These are phyloP conservation scores for Arizona elegans DNA, from an alignment of 2,113 vertebrate species.

Conservation along the genomic window DNA sequence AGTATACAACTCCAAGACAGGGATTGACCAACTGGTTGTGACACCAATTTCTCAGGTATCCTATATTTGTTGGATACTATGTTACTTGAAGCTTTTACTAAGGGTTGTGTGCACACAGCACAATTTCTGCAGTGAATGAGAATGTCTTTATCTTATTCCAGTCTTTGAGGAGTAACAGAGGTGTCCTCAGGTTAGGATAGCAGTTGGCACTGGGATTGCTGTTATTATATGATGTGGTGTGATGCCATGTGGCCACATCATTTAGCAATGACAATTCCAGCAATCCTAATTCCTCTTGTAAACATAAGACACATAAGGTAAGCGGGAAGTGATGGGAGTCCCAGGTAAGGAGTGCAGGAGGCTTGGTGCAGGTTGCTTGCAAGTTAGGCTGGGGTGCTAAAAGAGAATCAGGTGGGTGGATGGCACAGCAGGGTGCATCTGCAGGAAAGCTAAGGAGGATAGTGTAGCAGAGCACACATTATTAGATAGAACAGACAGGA, in stretches of 20 bases:
- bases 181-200: not conserved
- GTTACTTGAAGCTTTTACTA: not conserved
- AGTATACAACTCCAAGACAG: constrained; percentile 98
- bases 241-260: not conserved
- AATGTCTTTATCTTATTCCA: not conserved
- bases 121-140: not conserved
- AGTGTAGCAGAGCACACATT: not conserved
- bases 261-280: not conserved
- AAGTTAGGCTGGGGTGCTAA: not conserved
- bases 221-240: not conserved
- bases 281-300: not conserved
- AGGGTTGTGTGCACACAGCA: not conserved
- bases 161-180: not conserved
- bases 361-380: not conserved
- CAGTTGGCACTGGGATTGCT: not conserved
- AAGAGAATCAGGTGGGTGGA: not conserved
- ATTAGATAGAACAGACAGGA: not conserved
- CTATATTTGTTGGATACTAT: not conserved
- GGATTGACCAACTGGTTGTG: constrained; percentile 96
- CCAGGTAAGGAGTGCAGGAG: not conserved
- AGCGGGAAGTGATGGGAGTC: not conserved
- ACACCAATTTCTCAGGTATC: constrained; percentile 95
- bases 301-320: not conserved
- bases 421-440: not conserved
- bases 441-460: not conserved